Evolutionary conservation across 1,140 invertebrate genomes (phyloP).

Genomic region (Lithobius niger): DNA sequence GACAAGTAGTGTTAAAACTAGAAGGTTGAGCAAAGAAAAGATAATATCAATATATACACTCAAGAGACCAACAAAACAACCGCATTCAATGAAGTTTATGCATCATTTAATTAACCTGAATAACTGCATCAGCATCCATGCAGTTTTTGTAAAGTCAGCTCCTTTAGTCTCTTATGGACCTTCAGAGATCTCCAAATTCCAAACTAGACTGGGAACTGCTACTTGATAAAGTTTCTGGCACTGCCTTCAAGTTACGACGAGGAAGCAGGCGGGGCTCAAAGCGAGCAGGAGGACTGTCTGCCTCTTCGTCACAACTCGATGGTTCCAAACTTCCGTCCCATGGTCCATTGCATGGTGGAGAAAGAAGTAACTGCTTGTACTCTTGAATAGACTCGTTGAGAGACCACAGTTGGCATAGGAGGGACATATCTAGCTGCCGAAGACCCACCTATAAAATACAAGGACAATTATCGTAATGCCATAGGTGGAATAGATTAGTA

Average conservation of each 20-base stretch:
- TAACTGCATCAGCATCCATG: too few relatives aligned
- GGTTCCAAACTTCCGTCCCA: slow-evolving; percentile 19
- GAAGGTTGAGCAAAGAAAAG: too few relatives aligned
- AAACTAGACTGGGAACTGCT: slow-evolving; percentile 20
- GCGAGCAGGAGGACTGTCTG: background rate
- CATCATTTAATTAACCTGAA: too few relatives aligned
- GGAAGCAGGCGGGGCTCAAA: background rate
- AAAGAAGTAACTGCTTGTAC: slow-evolving; percentile 40
- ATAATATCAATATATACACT: too few relatives aligned
- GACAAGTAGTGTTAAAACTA: too few relatives aligned
- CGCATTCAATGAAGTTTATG: too few relatives aligned
- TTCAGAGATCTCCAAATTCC: slow-evolving; percentile 19
- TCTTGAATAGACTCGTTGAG: slow-evolving; percentile 77
- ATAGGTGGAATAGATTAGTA: too few relatives aligned
- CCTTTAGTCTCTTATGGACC: too few relatives aligned
- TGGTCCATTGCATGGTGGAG: background rate
- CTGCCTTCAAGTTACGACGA: background rate
- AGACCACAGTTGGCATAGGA: slow-evolving; percentile 73
- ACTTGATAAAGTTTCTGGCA: slow-evolving; percentile 14
- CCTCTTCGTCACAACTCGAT: slow-evolving; percentile 15
- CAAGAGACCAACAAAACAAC: too few relatives aligned
- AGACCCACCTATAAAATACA: slow-evolving; percentile 55
- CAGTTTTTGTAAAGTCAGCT: too few relatives aligned
- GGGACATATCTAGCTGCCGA: slow-evolving; percentile 64
- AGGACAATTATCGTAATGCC: background rate